Evolutionary conservation across 1,140 invertebrate species (phyloP).

Genomic region (Propsilocerus akamusi): DNA sequence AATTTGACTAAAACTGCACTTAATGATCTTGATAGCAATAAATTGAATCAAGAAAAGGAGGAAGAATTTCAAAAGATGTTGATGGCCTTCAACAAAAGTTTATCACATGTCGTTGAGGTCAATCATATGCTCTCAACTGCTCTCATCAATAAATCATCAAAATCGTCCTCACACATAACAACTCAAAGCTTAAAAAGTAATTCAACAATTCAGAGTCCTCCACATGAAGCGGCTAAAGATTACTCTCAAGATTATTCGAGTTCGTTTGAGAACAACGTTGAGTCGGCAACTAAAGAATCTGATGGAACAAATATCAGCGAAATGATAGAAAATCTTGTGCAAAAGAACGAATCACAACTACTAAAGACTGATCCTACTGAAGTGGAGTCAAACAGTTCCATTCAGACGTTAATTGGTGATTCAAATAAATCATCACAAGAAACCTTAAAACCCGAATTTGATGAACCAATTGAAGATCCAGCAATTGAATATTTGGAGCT

Average conservation of each 20-base stretch:
- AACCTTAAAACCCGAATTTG: too few species aligned
- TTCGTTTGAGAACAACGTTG: not conserved
- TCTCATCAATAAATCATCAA: not conserved
- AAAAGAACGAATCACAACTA: not conserved
- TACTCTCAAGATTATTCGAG: not conserved
- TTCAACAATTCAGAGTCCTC: too few species aligned
- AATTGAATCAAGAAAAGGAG: not conserved
- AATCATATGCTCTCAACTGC: conserved; percentile 11
- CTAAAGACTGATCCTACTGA: not conserved
- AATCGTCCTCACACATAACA: too few species aligned
- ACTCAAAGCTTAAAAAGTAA: too few species aligned
- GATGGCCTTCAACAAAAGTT: conserved; percentile 10
- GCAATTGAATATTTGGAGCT: not conserved
- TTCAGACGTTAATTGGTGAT: not conserved
- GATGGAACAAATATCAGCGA: not conserved
- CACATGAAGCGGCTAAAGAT: too few species aligned
- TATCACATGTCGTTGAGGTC: conserved; percentile 12
- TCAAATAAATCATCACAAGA: too few species aligned
- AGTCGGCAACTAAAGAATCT: not conserved
- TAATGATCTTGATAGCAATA: not conserved
- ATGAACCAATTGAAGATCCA: not conserved
- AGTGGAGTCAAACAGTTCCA: not conserved
- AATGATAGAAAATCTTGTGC: not conserved
- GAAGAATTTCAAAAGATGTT: conserved; percentile 6
- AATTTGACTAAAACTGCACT: not conserved